Conservation (phyloP, 2,797 vertebrate species). For the Australoheros facetus region DNA sequence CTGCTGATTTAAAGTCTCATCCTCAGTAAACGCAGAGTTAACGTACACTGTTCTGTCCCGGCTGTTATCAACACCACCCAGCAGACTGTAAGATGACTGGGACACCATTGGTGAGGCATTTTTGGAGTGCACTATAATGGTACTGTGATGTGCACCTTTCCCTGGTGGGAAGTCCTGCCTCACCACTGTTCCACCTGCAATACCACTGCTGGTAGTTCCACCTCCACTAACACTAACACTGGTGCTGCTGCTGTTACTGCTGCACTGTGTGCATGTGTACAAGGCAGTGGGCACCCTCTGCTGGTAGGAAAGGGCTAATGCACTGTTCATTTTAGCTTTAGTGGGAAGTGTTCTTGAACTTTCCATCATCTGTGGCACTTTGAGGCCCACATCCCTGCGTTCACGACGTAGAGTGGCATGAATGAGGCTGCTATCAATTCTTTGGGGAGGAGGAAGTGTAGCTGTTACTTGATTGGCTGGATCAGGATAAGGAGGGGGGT, state of each 20-base stretch:
- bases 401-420: conserved; percentile 93
- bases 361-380: conserved; percentile 89
- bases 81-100: conserved; percentile 94
- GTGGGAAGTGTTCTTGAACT: conserved; percentile 91
- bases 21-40: conserved; percentile 97
- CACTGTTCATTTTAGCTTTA: conserved; percentile 88
- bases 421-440: conserved; percentile 89
- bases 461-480: conserved; percentile 86
- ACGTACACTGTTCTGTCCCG: conserved; percentile 95
- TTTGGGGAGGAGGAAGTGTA: conserved; percentile 83
- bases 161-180: conserved; percentile 86
- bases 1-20: conserved; percentile 91
- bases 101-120: conserved; percentile 89
- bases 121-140: conserved; percentile 91
- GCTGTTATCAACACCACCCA: conserved; percentile 85
- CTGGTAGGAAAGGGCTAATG: conserved; percentile 85
- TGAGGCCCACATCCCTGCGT: conserved; percentile 88
- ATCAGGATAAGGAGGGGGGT: conserved; percentile 96
- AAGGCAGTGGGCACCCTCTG: conserved; percentile 87
- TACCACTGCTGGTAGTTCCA: conserved; percentile 78
- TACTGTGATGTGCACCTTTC: conserved; percentile 87
- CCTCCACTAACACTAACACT: conserved; percentile 76
- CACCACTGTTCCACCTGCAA: conserved; percentile 82
- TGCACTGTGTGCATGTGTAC: conserved; percentile 98
- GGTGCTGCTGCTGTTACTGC: conserved; percentile 81